Evolutionary conservation across 2,888 invertebrate genomes (phyloP).

Genomic region (Megalurothrips usitatus): DNA sequence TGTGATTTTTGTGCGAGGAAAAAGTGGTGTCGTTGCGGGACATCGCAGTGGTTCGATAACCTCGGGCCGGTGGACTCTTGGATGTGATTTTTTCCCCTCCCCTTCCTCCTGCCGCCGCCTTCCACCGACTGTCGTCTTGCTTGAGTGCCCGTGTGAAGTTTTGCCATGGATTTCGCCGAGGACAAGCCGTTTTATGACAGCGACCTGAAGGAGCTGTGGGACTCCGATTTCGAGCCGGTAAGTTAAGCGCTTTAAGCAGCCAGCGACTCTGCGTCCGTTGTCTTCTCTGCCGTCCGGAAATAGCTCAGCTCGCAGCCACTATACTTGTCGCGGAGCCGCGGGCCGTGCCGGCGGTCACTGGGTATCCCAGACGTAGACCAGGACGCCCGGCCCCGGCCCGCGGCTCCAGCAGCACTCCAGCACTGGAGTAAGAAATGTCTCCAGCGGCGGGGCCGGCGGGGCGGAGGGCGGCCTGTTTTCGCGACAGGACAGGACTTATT

Average conservation of each 20-base stretch:
- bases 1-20: slow-evolving; percentile 11
- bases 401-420: too few relatives aligned
- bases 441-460: too few relatives aligned
- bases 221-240: slow-evolving; percentile 10
- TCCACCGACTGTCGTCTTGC: neutral
- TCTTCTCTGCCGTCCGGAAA: too few relatives aligned
- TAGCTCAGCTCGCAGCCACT: too few relatives aligned
- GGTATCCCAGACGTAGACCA: too few relatives aligned
- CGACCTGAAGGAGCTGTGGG: slow-evolving; percentile 11
- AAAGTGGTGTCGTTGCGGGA: slow-evolving; percentile 7
- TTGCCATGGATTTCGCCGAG: neutral
- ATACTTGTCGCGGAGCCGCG: too few relatives aligned
- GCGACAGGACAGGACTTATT: too few relatives aligned
- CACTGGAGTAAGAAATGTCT: too few relatives aligned
- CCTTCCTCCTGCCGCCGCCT: neutral
- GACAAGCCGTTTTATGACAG: neutral
- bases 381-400: too few relatives aligned
- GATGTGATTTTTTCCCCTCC: slow-evolving; percentile 11
- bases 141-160: slow-evolving; percentile 13
- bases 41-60: slow-evolving; percentile 9
- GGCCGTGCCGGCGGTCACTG: too few relatives aligned
- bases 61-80: neutral
- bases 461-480: too few relatives aligned
- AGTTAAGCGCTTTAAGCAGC: neutral
- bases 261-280: too few relatives aligned